Base-by-base conservation (phyloP, 2,797 vertebrate genomes). In the Galagoides demidoff region DNA sequence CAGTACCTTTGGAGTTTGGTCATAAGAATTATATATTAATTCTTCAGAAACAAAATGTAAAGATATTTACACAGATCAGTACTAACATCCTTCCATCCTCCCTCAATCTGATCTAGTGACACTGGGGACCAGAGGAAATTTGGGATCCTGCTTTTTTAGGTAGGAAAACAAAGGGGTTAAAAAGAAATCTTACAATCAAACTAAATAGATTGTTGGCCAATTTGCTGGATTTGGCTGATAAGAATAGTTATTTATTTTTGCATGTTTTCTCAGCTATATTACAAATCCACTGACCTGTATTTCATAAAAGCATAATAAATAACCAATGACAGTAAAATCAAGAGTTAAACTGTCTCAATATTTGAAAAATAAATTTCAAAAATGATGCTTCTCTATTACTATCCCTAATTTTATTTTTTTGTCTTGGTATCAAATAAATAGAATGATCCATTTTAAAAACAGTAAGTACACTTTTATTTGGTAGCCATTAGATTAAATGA, bases 321-420 rank as follows among this genome's bases (percentile, higher is more conserved):
- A 95, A 59, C 7, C 55, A 29, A 31, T 27, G 31, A 5, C 20
- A 45, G 10, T 23, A n/a, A 84, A 12, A 52, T 52, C 52, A 64
- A 81, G 25, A 5, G 20, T 31, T 85, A 74, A 64, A 3, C 9
- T 2, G 7, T 76, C 39, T 89, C 2, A 37, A 22, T 52, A 68
- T 90, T 70, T 79, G 25, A 87, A 90, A 94, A 68, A 3, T 74
- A 61, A 52, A 87, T 71, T 92, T 76, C 23, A 84, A 77, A 85
- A 66, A 37, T 22, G 3, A 71, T n/a, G 14, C 8, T 76, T 92
- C 20, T 34, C 0, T 86, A 34, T 64, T 23, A 64, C 87, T 83
- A 37, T 10, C 22, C 63, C 12, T 3, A 10, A n/a, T 81, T 86
- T 94, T n/a, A 66, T 20, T 45, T 64, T 87, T 4, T 4, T 45